phyloP scores from a whole-genome alignment of 35 echinoderm and acorn worm species.

The Eucidaris tribuloides region DNA sequence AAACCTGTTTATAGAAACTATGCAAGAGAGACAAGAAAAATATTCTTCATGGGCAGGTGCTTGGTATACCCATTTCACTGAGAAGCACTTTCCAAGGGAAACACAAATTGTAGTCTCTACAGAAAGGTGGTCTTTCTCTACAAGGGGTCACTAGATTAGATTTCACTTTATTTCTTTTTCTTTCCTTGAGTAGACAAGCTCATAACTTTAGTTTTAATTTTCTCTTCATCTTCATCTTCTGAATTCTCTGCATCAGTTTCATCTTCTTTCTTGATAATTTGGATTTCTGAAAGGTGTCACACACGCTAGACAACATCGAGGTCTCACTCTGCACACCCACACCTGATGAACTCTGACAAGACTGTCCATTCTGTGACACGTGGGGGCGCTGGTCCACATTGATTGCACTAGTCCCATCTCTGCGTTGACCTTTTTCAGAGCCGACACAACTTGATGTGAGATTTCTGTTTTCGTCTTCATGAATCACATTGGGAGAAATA shows the following conservation, averaged over 20 bases:
- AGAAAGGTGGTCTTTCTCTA: no score
- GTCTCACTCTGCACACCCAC: background rate
- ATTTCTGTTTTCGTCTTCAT: background rate
- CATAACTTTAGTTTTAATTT: conserved; percentile 4
- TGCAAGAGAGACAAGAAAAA: no score
- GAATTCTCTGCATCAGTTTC: conserved; percentile 10
- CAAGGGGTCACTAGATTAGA: no score
- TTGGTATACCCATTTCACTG: no score
- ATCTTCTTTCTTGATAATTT: background rate
- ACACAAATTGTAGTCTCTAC: no score
- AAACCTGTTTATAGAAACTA: no score
- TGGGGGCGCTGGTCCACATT: background rate
- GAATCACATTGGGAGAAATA: background rate
- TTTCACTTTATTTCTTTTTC: no score
- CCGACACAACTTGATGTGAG: background rate
- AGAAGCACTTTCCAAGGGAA: no score
- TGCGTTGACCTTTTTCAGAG: background rate
- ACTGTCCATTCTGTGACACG: background rate
- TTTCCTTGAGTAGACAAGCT: no score
- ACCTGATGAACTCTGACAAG: background rate
- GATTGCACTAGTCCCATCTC: background rate
- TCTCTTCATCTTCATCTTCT: conserved; percentile 9
- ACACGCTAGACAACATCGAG: background rate
- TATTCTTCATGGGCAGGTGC: no score
- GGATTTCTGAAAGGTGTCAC: background rate